phyloP scores from a whole-genome alignment of 1,140 invertebrate species.

The Eumeta japonica region DNA sequence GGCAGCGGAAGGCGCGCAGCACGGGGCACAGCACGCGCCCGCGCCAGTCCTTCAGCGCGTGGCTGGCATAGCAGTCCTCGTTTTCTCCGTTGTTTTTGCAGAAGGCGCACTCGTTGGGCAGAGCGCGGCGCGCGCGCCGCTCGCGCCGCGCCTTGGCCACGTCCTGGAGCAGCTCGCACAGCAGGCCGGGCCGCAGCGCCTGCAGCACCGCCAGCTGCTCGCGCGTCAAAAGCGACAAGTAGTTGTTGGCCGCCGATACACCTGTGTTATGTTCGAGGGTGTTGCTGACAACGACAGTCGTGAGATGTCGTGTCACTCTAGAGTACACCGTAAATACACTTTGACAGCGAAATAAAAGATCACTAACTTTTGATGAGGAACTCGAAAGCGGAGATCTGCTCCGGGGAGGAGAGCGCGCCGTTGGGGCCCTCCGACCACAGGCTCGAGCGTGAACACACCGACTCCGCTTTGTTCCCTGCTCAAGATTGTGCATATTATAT shows the following conservation, averaged over 20 bases:
- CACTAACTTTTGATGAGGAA: constrained; percentile 42
- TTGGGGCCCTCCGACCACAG: constrained; percentile 23
- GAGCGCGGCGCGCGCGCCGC: constrained; percentile 30
- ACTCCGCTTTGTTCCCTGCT: constrained; percentile 17
- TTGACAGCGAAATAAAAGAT: too few species aligned
- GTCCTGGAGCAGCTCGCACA: constrained; percentile 42
- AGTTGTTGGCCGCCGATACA: constrained; percentile 40
- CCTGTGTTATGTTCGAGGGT: too few species aligned
- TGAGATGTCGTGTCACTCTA: too few species aligned
- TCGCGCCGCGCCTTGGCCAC: constrained; percentile 37
- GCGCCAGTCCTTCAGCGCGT: constrained; percentile 65
- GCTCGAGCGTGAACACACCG: constrained; percentile 12
- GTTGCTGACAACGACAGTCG: too few species aligned
- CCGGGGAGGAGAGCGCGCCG: constrained; percentile 11
- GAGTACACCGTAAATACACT: too few species aligned
- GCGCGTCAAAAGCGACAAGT: constrained; percentile 39
- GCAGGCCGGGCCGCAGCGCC: constrained; percentile 31
- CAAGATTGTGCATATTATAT: too few species aligned
- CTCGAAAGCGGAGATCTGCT: constrained; percentile 37
- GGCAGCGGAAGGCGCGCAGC: constrained; percentile 69
- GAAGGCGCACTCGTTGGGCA: constrained; percentile 64
- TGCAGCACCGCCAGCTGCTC: constrained; percentile 38
- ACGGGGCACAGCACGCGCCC: constrained; percentile 70
- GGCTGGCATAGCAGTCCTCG: constrained; percentile 63
- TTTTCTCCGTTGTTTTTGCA: constrained; percentile 76